A percentile compares a stretch with the other conserved stretches of the same genome.
These are phyloP conservation scores for Scolopax mira DNA, from an alignment of 2,113 vertebrate species.

Conservation along the genomic window DNA sequence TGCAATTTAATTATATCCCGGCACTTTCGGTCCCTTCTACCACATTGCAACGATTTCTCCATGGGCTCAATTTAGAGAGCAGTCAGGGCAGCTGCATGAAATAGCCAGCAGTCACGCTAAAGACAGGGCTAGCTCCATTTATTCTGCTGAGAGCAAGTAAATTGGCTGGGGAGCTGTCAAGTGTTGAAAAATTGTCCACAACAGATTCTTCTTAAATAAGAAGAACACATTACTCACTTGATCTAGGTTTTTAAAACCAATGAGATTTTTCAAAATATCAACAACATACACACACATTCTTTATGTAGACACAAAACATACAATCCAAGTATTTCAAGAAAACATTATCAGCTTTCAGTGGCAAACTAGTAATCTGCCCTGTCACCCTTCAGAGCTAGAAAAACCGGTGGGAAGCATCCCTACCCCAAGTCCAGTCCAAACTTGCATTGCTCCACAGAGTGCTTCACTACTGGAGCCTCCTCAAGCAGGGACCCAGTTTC, in stretches of 20 bases:
- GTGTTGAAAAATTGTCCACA: conserved; percentile 46
- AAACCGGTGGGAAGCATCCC: neutral
- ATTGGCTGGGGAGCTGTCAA: conserved; percentile 53
- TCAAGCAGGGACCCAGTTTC: neutral
- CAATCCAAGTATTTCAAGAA: neutral
- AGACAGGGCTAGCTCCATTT: conserved; percentile 4
- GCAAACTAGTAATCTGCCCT: neutral
- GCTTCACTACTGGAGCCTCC: neutral
- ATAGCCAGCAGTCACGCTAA: neutral
- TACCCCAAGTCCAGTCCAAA: neutral
- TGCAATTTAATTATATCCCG: conserved; percentile 32
- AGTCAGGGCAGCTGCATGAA: conserved; percentile 8
- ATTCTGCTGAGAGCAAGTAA: conserved; percentile 39
- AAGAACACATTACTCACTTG: conserved; percentile 56
- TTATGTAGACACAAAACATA: neutral
- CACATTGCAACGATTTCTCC: conserved; percentile 5
- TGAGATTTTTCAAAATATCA: conserved; percentile 8
- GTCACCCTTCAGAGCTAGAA: neutral
- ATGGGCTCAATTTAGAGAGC: conserved; percentile 11
- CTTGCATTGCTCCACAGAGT: neutral
- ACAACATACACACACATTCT: neutral
- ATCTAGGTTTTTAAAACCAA: conserved; percentile 39
- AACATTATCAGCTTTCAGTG: neutral
- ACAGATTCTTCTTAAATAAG: conserved; percentile 5
- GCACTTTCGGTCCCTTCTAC: neutral